Conservation (phyloP, 2,888 invertebrate genomes). For the Machimus rusticus region DNA sequence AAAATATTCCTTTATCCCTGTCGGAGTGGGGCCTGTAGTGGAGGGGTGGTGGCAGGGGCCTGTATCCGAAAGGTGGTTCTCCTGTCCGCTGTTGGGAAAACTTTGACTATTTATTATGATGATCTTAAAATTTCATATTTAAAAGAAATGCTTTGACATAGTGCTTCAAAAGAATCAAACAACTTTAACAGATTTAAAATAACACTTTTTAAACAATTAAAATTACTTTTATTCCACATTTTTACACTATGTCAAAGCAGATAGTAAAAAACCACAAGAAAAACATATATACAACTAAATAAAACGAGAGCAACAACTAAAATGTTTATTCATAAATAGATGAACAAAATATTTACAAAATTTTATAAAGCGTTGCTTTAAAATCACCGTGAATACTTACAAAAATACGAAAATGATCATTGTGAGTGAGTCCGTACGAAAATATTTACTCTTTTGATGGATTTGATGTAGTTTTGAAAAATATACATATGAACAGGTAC, state of each 20-base stretch:
- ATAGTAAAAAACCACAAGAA: not conserved
- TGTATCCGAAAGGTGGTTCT: conserved; percentile 68
- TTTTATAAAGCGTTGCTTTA: not conserved
- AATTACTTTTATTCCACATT: not conserved
- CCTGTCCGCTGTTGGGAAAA: conserved; percentile 69
- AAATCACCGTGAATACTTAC: conserved; percentile 32
- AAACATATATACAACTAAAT: not conserved
- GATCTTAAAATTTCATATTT: not conserved
- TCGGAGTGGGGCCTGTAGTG: conserved; percentile 64
- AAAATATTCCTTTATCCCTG: conserved; percentile 71
- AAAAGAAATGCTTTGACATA: not conserved
- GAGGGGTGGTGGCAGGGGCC: conserved; percentile 67
- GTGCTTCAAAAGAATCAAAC: not conserved
- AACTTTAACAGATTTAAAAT: not conserved
- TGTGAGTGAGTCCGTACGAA: conserved; percentile 7
- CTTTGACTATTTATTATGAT: conserved; percentile 11
- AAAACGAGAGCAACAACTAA: not conserved
- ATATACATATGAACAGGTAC: conserved; percentile 6
- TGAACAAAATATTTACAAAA: conserved; percentile 1
- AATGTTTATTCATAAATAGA: not conserved
- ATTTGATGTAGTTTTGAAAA: not conserved
- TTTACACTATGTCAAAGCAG: not conserved
- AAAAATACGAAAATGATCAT: conserved; percentile 27
- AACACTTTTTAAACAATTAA: not conserved
- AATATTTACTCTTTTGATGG: conserved; percentile 2